Base-by-base conservation (phyloP, 1,140 invertebrate species). In the Drosophila insularis region DNA sequence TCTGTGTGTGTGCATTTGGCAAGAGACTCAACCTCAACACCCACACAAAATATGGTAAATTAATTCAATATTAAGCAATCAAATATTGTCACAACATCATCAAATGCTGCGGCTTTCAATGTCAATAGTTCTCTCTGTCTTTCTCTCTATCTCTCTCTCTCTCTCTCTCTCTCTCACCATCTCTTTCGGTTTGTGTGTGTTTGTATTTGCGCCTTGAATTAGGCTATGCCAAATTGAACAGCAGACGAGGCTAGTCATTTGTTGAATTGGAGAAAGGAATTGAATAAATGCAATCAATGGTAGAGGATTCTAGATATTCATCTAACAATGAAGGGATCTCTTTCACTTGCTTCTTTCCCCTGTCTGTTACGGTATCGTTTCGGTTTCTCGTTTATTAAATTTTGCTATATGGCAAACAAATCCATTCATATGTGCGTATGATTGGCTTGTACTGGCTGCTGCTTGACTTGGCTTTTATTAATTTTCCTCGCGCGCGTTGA, bases 41-140 rank as follows among this genome's bases (percentile, higher is more conserved):
- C 56, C 74, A 75, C 53, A 50, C 82, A 86, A 82, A 73, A 63
- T 86, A 77, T 87, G 81, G 71, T 87, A 82, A 87, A 87, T 89
- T 87, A 87, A 87, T 87, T 87, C 79, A 82, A 82, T 87, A 87
- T 87, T 87, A 79, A 73, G 82, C 84, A 87, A 80, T 87, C 82
- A 87, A 87, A 89, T 87, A 87, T 82, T 86, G 82, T 86, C 75
- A 63, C 82, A 79, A 89, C 82, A 87, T 82, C 75, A 87, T 82
- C 82, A 82, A 87, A 74, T 77, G 70, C 81, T 80, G 82, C 61
- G 82, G 74, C 79, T 43, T 68, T 50, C 61, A 71, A 78, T 55
- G 74, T 75, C 77, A 79, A 75, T 75, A 76, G 59, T 61, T 46
- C n/a, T 62, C 5, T 43, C 10, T 27, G 7, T 1, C 2, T 27